Conservation (phyloP, 2,888 invertebrate species). For the Ectobius pallidus region DNA sequence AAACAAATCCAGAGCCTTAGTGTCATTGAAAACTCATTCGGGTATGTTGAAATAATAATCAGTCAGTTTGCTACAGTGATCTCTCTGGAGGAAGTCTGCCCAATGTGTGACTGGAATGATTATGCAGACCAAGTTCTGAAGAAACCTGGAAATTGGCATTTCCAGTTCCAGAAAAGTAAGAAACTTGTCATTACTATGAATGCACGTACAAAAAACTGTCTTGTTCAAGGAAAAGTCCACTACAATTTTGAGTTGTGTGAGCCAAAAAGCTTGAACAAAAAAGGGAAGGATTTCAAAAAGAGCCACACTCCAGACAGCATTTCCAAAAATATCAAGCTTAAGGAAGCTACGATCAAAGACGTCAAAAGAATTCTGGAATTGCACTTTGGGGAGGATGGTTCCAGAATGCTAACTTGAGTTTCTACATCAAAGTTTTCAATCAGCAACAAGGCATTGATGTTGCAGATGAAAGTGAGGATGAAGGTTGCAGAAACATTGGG, state of each 20-base stretch:
- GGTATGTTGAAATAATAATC: neutral
- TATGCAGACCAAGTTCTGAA: neutral
- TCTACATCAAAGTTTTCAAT: too few relatives aligned
- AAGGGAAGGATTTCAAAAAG: too few relatives aligned
- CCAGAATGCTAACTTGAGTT: too few relatives aligned
- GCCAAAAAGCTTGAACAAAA: too few relatives aligned
- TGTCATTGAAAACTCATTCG: slow-evolving; percentile 6
- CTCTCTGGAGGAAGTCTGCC: neutral
- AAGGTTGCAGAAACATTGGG: too few relatives aligned
- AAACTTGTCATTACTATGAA: slow-evolving; percentile 9
- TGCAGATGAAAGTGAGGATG: too few relatives aligned
- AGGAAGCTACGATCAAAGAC: too few relatives aligned
- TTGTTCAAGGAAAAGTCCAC: slow-evolving; percentile 11
- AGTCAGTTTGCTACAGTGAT: neutral
- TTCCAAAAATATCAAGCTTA: too few relatives aligned
- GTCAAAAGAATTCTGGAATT: too few relatives aligned
- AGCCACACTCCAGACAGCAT: too few relatives aligned
- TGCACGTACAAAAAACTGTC: neutral
- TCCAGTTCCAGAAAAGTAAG: neutral
- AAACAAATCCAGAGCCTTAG: neutral
- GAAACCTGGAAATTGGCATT: slow-evolving; percentile 27
- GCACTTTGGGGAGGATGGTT: too few relatives aligned
- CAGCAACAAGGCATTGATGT: too few relatives aligned
- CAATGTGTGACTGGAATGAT: neutral
- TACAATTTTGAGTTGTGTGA: neutral